A percentile compares a stretch with the other conserved stretches of the same genome.
These are phyloP conservation scores for Anolis carolinensis DNA, from an alignment of 2,113 vertebrate genomes.

Conservation along the genomic window DNA sequence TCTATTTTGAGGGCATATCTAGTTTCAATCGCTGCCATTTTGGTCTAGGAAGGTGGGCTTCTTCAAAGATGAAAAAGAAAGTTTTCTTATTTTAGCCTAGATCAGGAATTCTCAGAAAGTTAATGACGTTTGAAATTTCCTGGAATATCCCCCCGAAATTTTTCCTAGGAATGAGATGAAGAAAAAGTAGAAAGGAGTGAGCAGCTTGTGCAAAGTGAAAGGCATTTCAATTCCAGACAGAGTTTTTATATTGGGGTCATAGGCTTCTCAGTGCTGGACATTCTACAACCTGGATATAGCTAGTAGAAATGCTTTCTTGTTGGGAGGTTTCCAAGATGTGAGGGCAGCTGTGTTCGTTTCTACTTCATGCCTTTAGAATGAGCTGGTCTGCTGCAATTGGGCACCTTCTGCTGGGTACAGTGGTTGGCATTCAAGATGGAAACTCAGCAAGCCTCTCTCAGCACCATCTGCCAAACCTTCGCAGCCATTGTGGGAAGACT, in stretches of 20 bases:
- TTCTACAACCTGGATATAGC: neutral
- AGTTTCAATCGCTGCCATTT: constrained; percentile 16
- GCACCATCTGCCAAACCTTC: neutral
- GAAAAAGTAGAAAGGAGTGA: neutral
- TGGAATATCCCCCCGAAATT: neutral
- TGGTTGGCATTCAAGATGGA: constrained; percentile 8
- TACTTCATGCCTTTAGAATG: neutral
- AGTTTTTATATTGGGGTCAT: neutral
- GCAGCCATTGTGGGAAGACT: neutral
- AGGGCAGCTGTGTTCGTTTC: neutral
- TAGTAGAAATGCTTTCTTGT: neutral
- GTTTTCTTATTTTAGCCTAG: neutral
- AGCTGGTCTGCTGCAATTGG: neutral
- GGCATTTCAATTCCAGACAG: neutral
- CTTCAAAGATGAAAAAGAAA: constrained; percentile 12
- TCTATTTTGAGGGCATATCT: constrained; percentile 31
- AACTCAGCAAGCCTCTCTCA: neutral
- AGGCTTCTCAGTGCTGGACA: neutral
- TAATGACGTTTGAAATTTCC: no score
- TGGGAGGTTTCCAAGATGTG: neutral
- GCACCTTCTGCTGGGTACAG: neutral
- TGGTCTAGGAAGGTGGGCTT: neutral
- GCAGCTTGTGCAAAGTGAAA: neutral
- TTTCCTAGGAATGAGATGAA: neutral
- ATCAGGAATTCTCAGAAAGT: neutral